Conservation (phyloP, 2,113 vertebrate genomes). For the Pelobates fuscus region DNA sequence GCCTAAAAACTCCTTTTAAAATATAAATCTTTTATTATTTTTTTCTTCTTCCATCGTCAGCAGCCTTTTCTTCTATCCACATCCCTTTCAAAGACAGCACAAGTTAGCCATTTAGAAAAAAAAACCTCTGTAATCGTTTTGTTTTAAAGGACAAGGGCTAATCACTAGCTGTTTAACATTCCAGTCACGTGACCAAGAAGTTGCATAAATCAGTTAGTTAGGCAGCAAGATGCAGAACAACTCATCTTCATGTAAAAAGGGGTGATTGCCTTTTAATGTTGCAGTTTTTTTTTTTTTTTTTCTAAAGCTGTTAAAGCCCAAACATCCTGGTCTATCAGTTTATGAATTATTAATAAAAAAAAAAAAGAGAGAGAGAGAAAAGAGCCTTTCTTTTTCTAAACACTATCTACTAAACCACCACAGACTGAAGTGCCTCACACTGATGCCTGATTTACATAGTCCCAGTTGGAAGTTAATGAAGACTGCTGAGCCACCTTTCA, state of each 20-base stretch:
- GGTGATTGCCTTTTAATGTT: slow-evolving; percentile 75
- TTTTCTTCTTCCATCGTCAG: slow-evolving; percentile 40
- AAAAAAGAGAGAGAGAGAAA: slow-evolving; percentile 62
- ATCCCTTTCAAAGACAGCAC: slow-evolving; percentile 66
- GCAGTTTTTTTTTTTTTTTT: slow-evolving; percentile 64
- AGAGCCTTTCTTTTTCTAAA: slow-evolving; percentile 75
- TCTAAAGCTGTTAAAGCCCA: slow-evolving; percentile 77
- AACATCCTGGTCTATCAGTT: slow-evolving; percentile 83
- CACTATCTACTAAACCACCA: slow-evolving; percentile 80
- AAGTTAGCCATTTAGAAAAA: slow-evolving; percentile 67
- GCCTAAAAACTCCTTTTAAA: slow-evolving; percentile 50
- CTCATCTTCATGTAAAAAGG: slow-evolving; percentile 81
- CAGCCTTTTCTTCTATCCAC: slow-evolving; percentile 53
- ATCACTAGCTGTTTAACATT: slow-evolving; percentile 79
- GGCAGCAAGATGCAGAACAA: slow-evolving; percentile 75
- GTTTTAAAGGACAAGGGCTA: slow-evolving; percentile 79
- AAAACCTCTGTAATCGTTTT: slow-evolving; percentile 72
- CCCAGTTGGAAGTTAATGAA: slow-evolving; percentile 88
- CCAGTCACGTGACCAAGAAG: slow-evolving; percentile 68
- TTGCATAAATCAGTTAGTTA: slow-evolving; percentile 74
- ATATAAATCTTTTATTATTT: slow-evolving; percentile 51
- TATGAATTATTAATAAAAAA: slow-evolving; percentile 84
- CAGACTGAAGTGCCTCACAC: slow-evolving; percentile 77
- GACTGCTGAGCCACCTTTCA: slow-evolving; percentile 83
- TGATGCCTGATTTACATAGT: slow-evolving; percentile 85